phyloP scores from a whole-genome alignment of 2,113 vertebrate species.

The Fulica atra region DNA sequence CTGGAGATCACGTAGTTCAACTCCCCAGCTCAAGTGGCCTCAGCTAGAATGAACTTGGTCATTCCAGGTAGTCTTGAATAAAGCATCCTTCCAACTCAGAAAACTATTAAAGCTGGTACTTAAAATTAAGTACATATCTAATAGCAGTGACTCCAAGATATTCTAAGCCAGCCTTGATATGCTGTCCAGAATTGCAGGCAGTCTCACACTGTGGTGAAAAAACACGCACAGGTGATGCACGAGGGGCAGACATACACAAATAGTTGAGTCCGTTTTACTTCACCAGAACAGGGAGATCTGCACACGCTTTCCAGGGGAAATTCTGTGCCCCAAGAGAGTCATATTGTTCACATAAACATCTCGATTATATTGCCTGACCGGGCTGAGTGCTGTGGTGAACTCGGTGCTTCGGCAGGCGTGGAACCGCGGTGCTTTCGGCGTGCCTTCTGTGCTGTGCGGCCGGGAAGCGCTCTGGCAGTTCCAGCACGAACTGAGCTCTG shows the following conservation, averaged over 20 bases:
- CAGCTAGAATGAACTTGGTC: neutral
- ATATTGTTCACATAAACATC: accelerated
- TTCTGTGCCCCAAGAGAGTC: neutral
- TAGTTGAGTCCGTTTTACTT: neutral
- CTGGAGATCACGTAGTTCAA: neutral
- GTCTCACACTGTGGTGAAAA: neutral
- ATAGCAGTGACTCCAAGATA: neutral
- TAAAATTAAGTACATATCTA: neutral
- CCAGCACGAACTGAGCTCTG: neutral
- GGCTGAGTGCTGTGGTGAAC: neutral
- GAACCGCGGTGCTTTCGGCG: accelerated
- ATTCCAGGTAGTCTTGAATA: neutral
- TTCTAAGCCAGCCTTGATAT: neutral
- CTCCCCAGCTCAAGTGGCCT: neutral
- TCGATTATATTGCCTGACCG: neutral
- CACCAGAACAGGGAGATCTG: neutral
- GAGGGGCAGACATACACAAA: neutral
- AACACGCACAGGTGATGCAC: accelerated
- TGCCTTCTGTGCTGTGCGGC: accelerated
- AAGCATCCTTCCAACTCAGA: neutral
- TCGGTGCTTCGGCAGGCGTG: neutral
- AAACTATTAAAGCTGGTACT: neutral
- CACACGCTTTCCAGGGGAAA: neutral
- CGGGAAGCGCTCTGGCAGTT: accelerated
- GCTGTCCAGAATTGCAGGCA: neutral